Percentiles rank a stretch among this genome's conserved stretches.
phyloP scores from a whole-genome alignment of 2,113 vertebrate species.

The Pterocles burchelli region DNA sequence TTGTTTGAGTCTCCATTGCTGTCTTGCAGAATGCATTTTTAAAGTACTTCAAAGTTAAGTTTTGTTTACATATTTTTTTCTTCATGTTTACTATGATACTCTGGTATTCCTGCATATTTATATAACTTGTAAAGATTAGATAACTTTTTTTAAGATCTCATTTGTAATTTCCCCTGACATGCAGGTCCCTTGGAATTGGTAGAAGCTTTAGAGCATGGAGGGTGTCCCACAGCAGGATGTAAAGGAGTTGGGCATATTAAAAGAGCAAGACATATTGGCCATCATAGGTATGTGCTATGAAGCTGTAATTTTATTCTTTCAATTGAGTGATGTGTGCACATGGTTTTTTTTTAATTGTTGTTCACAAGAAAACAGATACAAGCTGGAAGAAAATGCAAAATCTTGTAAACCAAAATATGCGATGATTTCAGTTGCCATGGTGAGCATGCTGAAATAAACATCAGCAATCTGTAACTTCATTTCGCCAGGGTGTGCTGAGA shows the following conservation, averaged over 20 bases:
- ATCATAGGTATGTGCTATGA: conserved; percentile 80
- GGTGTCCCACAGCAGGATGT: conserved; percentile 84
- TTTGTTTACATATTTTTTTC: not conserved
- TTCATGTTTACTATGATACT: not conserved
- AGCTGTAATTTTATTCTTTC: not conserved
- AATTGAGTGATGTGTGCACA: not conserved
- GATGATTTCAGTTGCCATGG: conserved; percentile 59
- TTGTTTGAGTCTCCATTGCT: not conserved
- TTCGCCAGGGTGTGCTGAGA: conserved; percentile 16
- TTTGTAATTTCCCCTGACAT: not conserved
- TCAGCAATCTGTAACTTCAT: conserved; percentile 12
- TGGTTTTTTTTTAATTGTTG: not conserved
- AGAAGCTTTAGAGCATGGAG: conserved; percentile 80
- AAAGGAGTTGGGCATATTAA: conserved; percentile 86
- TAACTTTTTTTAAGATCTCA: not conserved
- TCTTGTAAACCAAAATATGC: conserved; percentile 5
- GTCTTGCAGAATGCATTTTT: not conserved
- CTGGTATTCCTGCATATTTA: not conserved
- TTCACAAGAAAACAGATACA: not conserved
- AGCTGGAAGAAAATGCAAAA: not conserved
- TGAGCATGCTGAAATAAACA: conserved; percentile 48
- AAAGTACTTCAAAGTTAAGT: not conserved
- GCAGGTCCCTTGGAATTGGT: conserved; percentile 82
- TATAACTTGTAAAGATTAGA: not conserved
- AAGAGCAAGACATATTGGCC: conserved; percentile 81